Base-by-base conservation (phyloP, 1,140 invertebrate genomes). In the Arion vulgaris region DNA sequence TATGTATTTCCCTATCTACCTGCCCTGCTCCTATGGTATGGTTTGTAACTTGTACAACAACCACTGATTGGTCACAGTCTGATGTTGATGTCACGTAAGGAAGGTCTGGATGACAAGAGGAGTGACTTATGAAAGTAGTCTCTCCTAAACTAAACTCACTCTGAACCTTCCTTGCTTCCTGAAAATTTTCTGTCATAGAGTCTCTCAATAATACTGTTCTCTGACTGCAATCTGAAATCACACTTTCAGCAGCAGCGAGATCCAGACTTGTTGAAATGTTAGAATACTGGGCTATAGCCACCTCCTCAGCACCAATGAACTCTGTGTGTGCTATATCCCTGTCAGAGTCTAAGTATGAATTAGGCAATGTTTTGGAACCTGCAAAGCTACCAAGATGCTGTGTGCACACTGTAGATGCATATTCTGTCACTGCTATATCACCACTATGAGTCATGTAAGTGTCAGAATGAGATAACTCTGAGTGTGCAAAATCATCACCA, bases 1-100 rank as follows among this genome's bases (percentile, higher is more conserved):
- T 84, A 36, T 49, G 73, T 39, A 85, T 81, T 45, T 83, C 81
- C 36, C 68, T 74, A 28, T 51, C 76, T 0, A 69, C 32, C 36
- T 45, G 23, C 23, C 62, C 57, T 62, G 13, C 26, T 7, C 26
- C 15, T n/a, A 62, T 13, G 26, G 26, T 62, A 62, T 62, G 57
- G 26, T n/a, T n/a, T 19, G 57, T n/a, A n/a, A 62, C 57, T 62
- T 62, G 11, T 7, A 62, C 57, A n/a, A 62, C 26, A n/a, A 62
- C 57, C 13, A 62, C 13, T 62, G 57, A 62, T 5, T n/a, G 57
- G 26, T n/a, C 15, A 62, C 57, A 5, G 26, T 62, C 57, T 62
- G 57, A 62, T 62, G 57, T n/a, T 7, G 26, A 5, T 15, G 57
- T 15, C 13, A 62, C 26, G 26, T 32, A 66, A 7, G 62, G 0